Percentiles rank a stretch among this genome's conserved stretches.
Conservation (phyloP, 2,113 vertebrate species). For the Labeo rohita region DNA sequence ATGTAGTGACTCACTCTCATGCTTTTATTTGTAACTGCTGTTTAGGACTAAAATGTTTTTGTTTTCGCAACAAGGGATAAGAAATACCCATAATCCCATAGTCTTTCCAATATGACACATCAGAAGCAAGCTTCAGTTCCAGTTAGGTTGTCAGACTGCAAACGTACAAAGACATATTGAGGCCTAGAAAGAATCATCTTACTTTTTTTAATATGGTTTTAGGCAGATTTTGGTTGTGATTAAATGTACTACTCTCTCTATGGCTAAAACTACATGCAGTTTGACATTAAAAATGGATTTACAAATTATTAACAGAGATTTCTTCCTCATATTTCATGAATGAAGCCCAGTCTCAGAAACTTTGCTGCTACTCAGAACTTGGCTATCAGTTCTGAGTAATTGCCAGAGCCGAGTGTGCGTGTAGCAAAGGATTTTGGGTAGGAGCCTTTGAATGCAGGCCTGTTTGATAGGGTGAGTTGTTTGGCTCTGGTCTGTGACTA, state of each 20-base stretch:
- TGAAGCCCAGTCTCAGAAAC: not conserved
- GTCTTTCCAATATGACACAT: not conserved
- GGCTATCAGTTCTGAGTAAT: not conserved
- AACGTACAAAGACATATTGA: not conserved
- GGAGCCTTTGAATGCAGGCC: slow-evolving; percentile 51
- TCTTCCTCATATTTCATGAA: not conserved
- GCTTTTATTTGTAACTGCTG: not conserved
- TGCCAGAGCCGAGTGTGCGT: not conserved
- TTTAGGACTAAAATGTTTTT: not conserved
- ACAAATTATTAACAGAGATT: too few relatives aligned
- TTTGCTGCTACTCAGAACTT: too few relatives aligned
- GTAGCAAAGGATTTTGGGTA: slow-evolving; percentile 40
- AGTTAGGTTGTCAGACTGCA: not conserved
- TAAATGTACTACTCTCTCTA: not conserved
- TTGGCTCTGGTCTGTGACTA: slow-evolving; percentile 43
- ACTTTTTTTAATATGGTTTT: not conserved
- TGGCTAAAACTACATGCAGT: too few relatives aligned
- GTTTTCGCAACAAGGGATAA: not conserved
- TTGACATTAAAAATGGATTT: not conserved
- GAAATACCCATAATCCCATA: not conserved
- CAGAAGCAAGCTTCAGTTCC: not conserved
- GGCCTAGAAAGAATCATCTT: not conserved
- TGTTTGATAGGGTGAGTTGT: slow-evolving; percentile 62
- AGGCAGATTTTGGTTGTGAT: not conserved
- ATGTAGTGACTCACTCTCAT: not conserved